Conservation (phyloP, 2,888 invertebrate species). For the Andrena hattorfiana region DNA sequence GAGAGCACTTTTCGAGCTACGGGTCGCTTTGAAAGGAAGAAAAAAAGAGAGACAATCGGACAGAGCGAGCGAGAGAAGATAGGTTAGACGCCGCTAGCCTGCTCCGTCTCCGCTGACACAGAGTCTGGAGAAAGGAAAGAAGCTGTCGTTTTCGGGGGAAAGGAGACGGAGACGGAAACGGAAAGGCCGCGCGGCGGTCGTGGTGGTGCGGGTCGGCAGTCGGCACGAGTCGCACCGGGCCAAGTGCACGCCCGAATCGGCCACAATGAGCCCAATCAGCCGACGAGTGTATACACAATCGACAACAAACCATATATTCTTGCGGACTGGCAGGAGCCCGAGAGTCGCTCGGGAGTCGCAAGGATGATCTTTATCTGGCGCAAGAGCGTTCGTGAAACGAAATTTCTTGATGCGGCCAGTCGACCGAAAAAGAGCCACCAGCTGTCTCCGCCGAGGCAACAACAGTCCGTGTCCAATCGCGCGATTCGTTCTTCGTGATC, state of each 20-base stretch:
- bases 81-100: conserved; percentile 8
- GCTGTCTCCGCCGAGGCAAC: conserved; percentile 47
- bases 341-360: background rate
- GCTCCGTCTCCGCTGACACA: background rate
- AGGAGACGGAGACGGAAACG: conserved; percentile 12
- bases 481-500: conserved; percentile 42
- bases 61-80: background rate
- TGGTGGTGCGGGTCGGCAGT: background rate
- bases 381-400: conserved; percentile 22
- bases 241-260: conserved; percentile 68
- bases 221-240: conserved; percentile 62
- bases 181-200: too few species aligned
- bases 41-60: conserved; percentile 16
- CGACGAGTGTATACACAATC: conserved; percentile 80
- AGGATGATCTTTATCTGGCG: conserved; percentile 70
- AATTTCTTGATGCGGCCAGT: conserved; percentile 29
- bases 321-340: background rate
- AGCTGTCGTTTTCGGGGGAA: background rate
- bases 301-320: conserved; percentile 78
- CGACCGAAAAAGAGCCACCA: conserved; percentile 45
- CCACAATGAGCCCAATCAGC: conserved; percentile 83
- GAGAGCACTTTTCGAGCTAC: conserved; percentile 79
- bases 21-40: conserved; percentile 23
- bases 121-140: background rate
- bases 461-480: conserved; percentile 61